phyloP scores from a whole-genome alignment of 2,888 invertebrate genomes.

The Drosophila pseudotakahashii region DNA sequence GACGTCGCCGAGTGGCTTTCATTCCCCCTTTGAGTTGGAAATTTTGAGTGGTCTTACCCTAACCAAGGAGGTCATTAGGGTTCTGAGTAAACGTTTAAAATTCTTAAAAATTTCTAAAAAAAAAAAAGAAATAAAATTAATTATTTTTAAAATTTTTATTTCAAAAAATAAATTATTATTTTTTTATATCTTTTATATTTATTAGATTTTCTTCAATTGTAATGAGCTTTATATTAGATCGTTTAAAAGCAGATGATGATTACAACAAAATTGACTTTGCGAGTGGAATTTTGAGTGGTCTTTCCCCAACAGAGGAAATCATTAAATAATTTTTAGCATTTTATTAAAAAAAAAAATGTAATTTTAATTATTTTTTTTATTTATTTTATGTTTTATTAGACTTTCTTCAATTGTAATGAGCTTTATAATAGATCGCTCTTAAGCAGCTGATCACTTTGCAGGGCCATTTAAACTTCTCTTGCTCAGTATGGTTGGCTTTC shows the following conservation, averaged over 20 bases:
- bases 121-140: neutral
- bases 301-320: too few relatives aligned
- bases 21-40: neutral
- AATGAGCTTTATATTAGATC: too few relatives aligned
- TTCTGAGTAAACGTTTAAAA: too few relatives aligned
- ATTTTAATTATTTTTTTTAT: too few relatives aligned
- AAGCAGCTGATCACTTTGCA: constrained; percentile 6
- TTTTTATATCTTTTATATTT: too few relatives aligned
- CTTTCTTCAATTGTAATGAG: neutral
- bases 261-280: too few relatives aligned
- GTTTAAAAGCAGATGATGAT: too few relatives aligned
- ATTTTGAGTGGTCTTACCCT: neutral
- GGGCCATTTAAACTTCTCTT: neutral
- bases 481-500: neutral
- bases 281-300: too few relatives aligned
- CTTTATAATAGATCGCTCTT: neutral
- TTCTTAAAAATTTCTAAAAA: neutral
- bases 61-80: neutral
- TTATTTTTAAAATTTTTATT: too few relatives aligned
- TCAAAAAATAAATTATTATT: neutral
- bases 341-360: too few relatives aligned
- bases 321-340: too few relatives aligned
- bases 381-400: neutral
- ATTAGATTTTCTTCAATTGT: too few relatives aligned
- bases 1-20: neutral